A percentile compares a stretch with the other conserved stretches of the same genome.
Evolutionary conservation across 1,140 invertebrate genomes (phyloP).

Genomic region (Camponotus floridanus): DNA sequence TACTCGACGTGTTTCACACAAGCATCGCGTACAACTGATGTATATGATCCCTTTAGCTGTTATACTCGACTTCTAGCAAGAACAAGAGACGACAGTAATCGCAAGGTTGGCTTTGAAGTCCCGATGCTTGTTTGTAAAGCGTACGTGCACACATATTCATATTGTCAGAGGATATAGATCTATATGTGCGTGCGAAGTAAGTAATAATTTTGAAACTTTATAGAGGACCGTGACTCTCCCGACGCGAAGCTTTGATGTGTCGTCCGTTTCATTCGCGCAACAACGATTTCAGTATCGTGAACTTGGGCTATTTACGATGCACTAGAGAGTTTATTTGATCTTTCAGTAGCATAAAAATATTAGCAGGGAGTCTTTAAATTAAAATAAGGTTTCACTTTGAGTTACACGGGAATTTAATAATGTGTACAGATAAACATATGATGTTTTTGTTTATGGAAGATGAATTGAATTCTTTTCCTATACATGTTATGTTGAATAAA

Average conservation of each 20-base stretch:
- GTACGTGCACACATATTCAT: constrained; percentile 55
- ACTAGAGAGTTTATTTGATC: not conserved
- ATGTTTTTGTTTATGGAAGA: not conserved
- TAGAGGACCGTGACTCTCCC: constrained; percentile 25
- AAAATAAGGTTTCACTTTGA: not conserved
- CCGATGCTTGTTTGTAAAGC: constrained; percentile 57
- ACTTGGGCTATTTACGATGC: not conserved
- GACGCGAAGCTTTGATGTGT: constrained; percentile 32
- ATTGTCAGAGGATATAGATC: constrained; percentile 36
- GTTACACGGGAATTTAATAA: not conserved
- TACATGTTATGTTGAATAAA: not conserved
- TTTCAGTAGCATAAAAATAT: not conserved
- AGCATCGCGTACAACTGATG: not conserved
- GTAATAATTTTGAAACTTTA: constrained; percentile 59
- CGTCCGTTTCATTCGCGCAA: constrained; percentile 29
- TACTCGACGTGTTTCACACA: constrained; percentile 23
- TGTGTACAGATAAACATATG: not conserved
- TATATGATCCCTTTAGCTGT: constrained; percentile 37
- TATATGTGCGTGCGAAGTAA: constrained; percentile 18
- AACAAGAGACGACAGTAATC: constrained; percentile 41
- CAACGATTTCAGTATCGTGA: not conserved
- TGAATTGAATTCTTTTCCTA: too few species aligned
- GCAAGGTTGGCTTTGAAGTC: constrained; percentile 56
- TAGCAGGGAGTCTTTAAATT: not conserved
- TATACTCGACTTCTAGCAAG: constrained; percentile 44